Base-by-base conservation (phyloP, 2,888 invertebrate species). In the Mythimna albipuncta region DNA sequence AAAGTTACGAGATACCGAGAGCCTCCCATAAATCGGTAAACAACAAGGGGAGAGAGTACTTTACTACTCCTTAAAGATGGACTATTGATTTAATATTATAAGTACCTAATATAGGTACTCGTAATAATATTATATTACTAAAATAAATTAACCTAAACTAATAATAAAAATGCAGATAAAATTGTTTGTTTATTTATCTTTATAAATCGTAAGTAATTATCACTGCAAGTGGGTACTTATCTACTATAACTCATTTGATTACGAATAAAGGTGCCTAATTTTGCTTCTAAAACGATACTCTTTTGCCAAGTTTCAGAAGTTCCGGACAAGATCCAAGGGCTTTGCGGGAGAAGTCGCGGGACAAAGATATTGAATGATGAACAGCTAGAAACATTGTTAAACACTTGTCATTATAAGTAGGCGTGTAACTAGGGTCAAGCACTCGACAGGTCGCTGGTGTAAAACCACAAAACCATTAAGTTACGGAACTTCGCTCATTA, bases 391-490 rank as follows among this genome's bases (percentile, higher is more conserved):
- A 50, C 55, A 50, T 57, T 69, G 35, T 52, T 16, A 58, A 44
- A 13, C 38, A 13, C 21, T 70, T 62, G 50, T 41, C 50, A 32
- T 19, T 44, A 44, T 41, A 11, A n/a, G 11, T n/a, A 35, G 32
- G 11, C 32, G 50, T 32, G 32, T 6, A 21, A 26, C 13, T 13
- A 35, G 61, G 61, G 79, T 75, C 80, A 52, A 62, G 26, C 62
- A 62, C 44, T 72, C 35, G 62, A n/a, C 55, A 35, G 55, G 41
- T 44, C 50, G 35, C 41, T n/a, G 10, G 26, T 7, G 79, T 50
- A 4, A 54, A 47, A 75, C 74, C 79, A 79, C 74, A 78, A 72
- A 72, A 62, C 72, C 79, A 75, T 72, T 26, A 57, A 79, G 62
- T 32, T 62, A 16, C 62, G 79, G 75, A 79, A 52, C 50, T 79